Evolutionary conservation across 2,888 invertebrate genomes (phyloP).

Genomic region (Anarsia innoxiella): DNA sequence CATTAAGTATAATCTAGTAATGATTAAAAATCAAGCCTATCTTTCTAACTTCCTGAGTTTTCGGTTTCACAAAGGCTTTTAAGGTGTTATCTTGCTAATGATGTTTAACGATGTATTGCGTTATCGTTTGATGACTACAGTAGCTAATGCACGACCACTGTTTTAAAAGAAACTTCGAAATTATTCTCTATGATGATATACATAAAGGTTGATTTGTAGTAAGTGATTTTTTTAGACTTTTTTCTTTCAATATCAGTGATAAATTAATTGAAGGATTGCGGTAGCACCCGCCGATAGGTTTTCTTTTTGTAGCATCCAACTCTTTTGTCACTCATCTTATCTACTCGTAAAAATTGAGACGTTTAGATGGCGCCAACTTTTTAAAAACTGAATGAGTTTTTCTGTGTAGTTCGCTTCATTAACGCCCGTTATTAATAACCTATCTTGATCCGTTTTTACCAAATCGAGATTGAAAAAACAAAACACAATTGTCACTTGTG

Average conservation of each 20-base stretch:
- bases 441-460: no score
- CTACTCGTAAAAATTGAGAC: constrained; percentile 20
- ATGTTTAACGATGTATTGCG: constrained; percentile 65
- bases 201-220: no score
- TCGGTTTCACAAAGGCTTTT: constrained; percentile 53
- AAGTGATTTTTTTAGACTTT: constrained; percentile 45
- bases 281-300: constrained; percentile 49
- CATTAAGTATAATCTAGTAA: not conserved
- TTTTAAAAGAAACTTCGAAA: constrained; percentile 17
- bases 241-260: constrained; percentile 55
- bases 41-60: constrained; percentile 46
- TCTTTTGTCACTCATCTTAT: constrained; percentile 51
- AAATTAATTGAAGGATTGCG: constrained; percentile 66
- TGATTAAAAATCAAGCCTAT: constrained; percentile 41
- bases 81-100: constrained; percentile 68
- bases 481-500: no score
- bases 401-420: no score
- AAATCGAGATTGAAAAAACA: no score
- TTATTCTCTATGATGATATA: no score
- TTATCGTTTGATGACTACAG: constrained; percentile 63
- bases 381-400: no score
- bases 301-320: constrained; percentile 51
- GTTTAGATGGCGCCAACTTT: constrained; percentile 6
- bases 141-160: constrained; percentile 42
- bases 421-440: no score